Evolutionary conservation across 1,140 invertebrate species (phyloP).

Genomic region (Drosophila cardini): DNA sequence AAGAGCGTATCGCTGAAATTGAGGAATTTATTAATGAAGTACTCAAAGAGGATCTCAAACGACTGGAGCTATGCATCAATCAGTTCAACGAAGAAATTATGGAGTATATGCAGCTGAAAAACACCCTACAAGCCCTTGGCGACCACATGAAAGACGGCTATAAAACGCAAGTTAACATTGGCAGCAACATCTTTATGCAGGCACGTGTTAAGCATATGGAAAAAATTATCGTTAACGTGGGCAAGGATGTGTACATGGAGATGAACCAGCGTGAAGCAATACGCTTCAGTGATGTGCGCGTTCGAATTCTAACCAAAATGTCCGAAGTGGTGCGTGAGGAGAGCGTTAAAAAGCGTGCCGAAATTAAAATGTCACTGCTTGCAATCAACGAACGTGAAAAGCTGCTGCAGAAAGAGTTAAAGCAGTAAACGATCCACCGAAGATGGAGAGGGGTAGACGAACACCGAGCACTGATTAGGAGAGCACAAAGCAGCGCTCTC

Average conservation of each 20-base stretch:
- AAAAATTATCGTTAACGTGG: conserved; percentile 90
- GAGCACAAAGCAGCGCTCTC: background rate
- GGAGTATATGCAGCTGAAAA: conserved; percentile 91
- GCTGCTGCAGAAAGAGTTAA: conserved; percentile 36
- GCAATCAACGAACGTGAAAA: conserved; percentile 87
- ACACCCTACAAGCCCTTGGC: conserved; percentile 87
- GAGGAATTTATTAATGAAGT: conserved; percentile 89
- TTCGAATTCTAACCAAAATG: conserved; percentile 88
- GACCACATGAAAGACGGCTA: conserved; percentile 86
- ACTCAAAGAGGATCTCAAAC: conserved; percentile 88
- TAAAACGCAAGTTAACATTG: conserved; percentile 91
- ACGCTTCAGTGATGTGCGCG: conserved; percentile 89
- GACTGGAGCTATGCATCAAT: conserved; percentile 87
- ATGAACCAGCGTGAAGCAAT: conserved; percentile 90
- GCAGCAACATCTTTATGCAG: conserved; percentile 91
- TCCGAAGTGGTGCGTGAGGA: conserved; percentile 88
- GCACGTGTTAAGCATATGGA: conserved; percentile 88
- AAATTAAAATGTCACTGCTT: conserved; percentile 92
- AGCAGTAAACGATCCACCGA: background rate
- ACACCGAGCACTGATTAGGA: background rate
- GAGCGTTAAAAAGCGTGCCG: conserved; percentile 89
- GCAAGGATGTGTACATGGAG: conserved; percentile 91
- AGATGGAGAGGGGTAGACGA: background rate
- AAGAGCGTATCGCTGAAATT: conserved; percentile 76
- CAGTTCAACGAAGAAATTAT: conserved; percentile 88